Evolutionary conservation across 2,888 invertebrate genomes (phyloP), one percentile per base, ranked within the genome.

Genomic region (Tetragonisca angustula): DNA sequence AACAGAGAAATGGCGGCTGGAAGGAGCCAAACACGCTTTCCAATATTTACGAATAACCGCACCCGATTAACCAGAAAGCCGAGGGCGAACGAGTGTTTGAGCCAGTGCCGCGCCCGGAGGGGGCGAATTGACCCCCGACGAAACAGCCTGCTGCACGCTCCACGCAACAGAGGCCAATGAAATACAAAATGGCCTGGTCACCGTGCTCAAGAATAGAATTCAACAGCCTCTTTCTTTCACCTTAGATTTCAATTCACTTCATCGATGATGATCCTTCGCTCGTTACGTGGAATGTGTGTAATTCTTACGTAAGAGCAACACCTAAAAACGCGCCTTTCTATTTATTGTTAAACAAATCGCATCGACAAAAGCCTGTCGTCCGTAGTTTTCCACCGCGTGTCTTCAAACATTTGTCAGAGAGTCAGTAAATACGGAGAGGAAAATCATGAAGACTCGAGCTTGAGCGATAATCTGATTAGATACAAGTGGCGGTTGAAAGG

Each of bases 1-100:
- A 49, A 27, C 43, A 50, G 50, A 9, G 50, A 67, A 59, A 21
- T 4, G 19, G 19, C 50, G 6, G 67, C n/a, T 24, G 71, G 50
- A 76, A 84, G 79, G 79, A 82, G 72, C 88, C 84, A 87, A 91
- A 91, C 91, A 70, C 79, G 87, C 87, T 91, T 91, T 89, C 90
- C 91, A 91, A 91, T 90, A 91, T 91, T 91, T 91, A 90, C 90
- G 90, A 89, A 91, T 90, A 91, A 91, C 91, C 87, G 84, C 86
- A 85, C 80, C 86, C 91, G 91, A 91, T 91, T 91, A 90, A 91
- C 88, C 87, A 64, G 76, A 81, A 76, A 81, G 86, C 80, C 77
- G 77, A 54, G 75, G 54, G 61, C 68, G 75, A 65, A 76, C 72
- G 76, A 65, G 70, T 49, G 75, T 64, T 70, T 62, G 72, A 70